phyloP scores from a whole-genome alignment of 1,140 invertebrate genomes.

The Papilio dardanus region DNA sequence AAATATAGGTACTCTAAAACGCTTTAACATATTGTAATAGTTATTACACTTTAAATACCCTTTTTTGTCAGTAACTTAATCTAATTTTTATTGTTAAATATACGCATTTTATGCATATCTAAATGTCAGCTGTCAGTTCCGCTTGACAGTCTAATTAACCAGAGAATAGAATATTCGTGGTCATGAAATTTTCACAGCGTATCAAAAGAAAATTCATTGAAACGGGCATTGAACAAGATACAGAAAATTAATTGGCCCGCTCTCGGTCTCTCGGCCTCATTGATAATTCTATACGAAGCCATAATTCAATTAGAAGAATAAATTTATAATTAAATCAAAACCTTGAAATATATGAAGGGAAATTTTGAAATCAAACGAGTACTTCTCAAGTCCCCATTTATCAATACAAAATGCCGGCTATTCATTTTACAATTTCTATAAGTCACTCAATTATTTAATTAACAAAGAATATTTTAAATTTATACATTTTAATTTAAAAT shows the following conservation, averaged over 20 bases:
- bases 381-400: background rate
- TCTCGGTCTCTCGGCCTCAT: constrained; percentile 27
- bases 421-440: constrained; percentile 3
- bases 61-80: no score
- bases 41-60: no score
- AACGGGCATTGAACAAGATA: constrained; percentile 22
- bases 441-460: background rate
- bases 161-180: background rate
- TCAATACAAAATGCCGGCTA: background rate
- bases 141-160: background rate
- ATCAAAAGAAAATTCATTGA: constrained; percentile 25
- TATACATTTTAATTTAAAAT: background rate
- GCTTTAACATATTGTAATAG: no score
- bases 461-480: background rate
- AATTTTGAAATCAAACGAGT: constrained; percentile 21
- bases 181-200: constrained; percentile 10
- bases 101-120: background rate
- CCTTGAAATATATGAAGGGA: constrained; percentile 24
- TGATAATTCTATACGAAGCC: constrained; percentile 27
- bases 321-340: constrained; percentile 30
- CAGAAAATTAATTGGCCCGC: constrained; percentile 28
- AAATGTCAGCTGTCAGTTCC: background rate
- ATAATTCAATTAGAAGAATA: constrained; percentile 34
- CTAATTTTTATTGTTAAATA: no score
- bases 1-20: no score